Percentiles rank a stretch among this genome's conserved stretches.
These are phyloP conservation scores for Epizoanthus illoricatus DNA, from an alignment of 92 coral and sea anemone genomes.

Conservation along the genomic window DNA sequence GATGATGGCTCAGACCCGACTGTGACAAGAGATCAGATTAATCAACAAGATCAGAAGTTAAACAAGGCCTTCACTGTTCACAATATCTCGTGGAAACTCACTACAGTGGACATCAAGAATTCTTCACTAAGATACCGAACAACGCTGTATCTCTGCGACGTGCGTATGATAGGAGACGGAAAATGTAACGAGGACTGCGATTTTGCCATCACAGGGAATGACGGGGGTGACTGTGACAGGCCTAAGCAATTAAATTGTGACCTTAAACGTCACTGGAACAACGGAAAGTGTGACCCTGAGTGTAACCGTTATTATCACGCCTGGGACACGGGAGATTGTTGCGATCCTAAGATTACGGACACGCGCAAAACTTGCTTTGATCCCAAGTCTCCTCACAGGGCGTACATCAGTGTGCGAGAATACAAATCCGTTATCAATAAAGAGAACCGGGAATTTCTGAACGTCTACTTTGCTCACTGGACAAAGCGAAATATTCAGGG, in stretches of 20 bases:
- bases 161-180: constrained; percentile 71
- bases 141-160: constrained; percentile 72
- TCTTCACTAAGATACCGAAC: constrained; percentile 78
- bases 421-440: constrained; percentile 68
- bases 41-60: constrained; percentile 56
- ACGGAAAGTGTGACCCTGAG: constrained; percentile 92
- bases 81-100: constrained; percentile 78
- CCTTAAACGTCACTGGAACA: constrained; percentile 68
- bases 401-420: constrained; percentile 82
- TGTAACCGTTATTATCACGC: constrained; percentile 69
- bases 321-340: constrained; percentile 95
- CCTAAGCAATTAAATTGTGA: constrained; percentile 72
- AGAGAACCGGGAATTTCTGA: constrained; percentile 67
- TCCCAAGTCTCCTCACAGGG: constrained; percentile 78
- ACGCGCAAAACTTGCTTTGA: constrained; percentile 78
- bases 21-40: constrained; percentile 66
- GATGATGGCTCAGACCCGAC: constrained; percentile 86
- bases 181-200: constrained; percentile 64
- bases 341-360: constrained; percentile 60
- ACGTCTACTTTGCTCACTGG: constrained; percentile 87
- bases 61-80: constrained; percentile 63
- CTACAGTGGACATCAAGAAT: constrained; percentile 58
- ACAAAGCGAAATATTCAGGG: constrained; percentile 67
- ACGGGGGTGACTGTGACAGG: constrained; percentile 90
- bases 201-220: constrained; percentile 75